Base-by-base conservation (phyloP, 1,140 invertebrate species). In the Adelges cooleyi region DNA sequence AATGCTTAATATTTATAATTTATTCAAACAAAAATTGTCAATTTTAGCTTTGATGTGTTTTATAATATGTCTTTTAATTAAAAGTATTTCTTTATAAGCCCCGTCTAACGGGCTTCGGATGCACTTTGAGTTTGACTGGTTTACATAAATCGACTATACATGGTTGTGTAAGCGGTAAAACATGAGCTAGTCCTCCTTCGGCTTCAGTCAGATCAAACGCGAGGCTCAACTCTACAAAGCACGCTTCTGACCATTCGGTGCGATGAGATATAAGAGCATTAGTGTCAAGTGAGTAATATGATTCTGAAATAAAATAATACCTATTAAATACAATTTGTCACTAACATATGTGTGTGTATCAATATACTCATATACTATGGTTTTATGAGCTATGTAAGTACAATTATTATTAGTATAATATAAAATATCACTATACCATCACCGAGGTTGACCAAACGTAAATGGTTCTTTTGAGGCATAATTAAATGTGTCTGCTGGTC, bases 231-330 rank as follows among this genome's bases (percentile, higher is more conserved):
- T 92, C 89, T n/a, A 94, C 85, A 65, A 87, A 86, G 68, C 89
- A 92, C 10, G 89, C 84, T 74, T 93, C 90, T 66, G 87, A 89
- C 89, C 89, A 91, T 15, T 62, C 56, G 6, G 90, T 86, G 69
- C 88, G 86, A 75, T 95, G 92, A 0, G 92, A 95, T 3, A 96
- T 78, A 20, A 95, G 75, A 8, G 95, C 86, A 15, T 86, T 89
- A 1, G 91, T 92, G 22, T 89, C 77, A 10, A 97, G 77, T 49
- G 90, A 80, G 68, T 91, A 85, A 71, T 88, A 84, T 15, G 74
- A 68, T 80, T 78, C 51, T 67, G 13, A 74, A 50, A 49, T 23
- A 25, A 51, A 51, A 68, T 23, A n/a, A n/a, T n/a, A n/a, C n/a
- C n/a, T n/a, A n/a, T n/a, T n/a, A n/a, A n/a, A n/a, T n/a, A n/a